Evolutionary conservation across 1,140 invertebrate species (phyloP).

Genomic region (Homarus americanus): DNA sequence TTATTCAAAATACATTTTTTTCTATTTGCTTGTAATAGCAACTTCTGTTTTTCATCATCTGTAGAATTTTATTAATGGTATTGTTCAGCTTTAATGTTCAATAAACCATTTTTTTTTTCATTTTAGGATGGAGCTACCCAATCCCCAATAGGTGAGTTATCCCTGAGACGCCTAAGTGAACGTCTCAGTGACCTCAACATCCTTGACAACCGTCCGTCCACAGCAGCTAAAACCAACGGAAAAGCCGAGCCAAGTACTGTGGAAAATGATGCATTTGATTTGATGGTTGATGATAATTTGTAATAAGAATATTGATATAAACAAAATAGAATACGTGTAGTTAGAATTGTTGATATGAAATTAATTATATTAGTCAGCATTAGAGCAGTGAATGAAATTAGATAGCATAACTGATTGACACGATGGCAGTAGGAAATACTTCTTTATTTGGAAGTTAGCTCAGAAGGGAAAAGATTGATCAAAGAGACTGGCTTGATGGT

Average conservation of each 20-base stretch:
- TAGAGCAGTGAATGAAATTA: neutral
- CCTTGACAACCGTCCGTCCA: conserved; percentile 55
- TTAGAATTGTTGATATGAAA: no score
- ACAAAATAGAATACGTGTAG: neutral
- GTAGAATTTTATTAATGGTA: no score
- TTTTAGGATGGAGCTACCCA: conserved; percentile 42
- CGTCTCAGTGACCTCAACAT: conserved; percentile 64
- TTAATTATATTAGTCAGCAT: neutral
- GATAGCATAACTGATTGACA: neutral
- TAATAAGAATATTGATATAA: conserved; percentile 21
- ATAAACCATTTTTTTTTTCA: no score
- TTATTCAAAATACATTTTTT: no score
- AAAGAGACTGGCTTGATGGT: neutral
- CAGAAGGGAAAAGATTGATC: neutral
- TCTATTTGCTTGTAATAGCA: no score
- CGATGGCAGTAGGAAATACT: neutral
- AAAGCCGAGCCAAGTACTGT: conserved; percentile 49
- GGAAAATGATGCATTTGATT: conserved; percentile 63
- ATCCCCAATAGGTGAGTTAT: conserved; percentile 68
- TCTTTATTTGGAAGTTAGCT: neutral
- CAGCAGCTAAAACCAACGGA: conserved; percentile 35
- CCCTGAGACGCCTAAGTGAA: conserved; percentile 67
- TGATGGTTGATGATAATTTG: conserved; percentile 46
- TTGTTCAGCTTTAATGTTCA: no score
- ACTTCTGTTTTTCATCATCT: no score